These are phyloP conservation scores for Oostethus manadensis DNA, from an alignment of 2,113 vertebrate genomes.

Conservation along the genomic window DNA sequence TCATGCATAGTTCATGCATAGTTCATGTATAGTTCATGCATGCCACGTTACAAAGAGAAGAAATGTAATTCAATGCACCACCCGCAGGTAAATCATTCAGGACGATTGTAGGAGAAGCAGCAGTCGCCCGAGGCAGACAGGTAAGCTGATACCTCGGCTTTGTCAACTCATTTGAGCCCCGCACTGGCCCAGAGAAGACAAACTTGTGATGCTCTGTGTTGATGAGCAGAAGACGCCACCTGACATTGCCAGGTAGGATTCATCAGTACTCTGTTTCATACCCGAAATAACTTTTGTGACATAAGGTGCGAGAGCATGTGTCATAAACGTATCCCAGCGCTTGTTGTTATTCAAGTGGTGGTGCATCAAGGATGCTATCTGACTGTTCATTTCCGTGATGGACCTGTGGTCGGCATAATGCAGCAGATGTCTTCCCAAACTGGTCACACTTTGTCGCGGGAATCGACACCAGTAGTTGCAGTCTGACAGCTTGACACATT, in stretches of 20 bases:
- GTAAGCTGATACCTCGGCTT: conserved; percentile 78
- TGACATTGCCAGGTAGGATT: conserved; percentile 6
- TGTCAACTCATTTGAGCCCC: conserved; percentile 20
- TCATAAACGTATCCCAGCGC: no score
- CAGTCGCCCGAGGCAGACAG: conserved; percentile 80
- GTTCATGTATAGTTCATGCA: not conserved
- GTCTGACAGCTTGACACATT: no score
- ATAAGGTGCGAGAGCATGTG: no score
- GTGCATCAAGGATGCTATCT: no score
- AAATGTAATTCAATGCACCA: not conserved
- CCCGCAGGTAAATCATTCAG: conserved; percentile 86
- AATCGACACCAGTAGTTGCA: no score
- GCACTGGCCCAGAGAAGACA: conserved; percentile 1
- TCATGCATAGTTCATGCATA: not conserved
- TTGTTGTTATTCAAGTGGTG: no score
- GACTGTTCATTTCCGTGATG: no score
- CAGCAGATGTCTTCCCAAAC: no score
- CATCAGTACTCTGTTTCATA: not conserved
- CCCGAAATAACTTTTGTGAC: not conserved
- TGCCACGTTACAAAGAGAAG: not conserved
- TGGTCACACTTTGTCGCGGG: no score
- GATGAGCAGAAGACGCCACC: conserved; percentile 6
- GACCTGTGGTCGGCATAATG: no score
- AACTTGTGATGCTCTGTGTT: conserved; percentile 3
- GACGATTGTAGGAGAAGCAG: conserved; percentile 77